These are phyloP conservation scores for Seladonia tumulorum DNA, from an alignment of 2,888 invertebrate genomes.

Conservation along the genomic window DNA sequence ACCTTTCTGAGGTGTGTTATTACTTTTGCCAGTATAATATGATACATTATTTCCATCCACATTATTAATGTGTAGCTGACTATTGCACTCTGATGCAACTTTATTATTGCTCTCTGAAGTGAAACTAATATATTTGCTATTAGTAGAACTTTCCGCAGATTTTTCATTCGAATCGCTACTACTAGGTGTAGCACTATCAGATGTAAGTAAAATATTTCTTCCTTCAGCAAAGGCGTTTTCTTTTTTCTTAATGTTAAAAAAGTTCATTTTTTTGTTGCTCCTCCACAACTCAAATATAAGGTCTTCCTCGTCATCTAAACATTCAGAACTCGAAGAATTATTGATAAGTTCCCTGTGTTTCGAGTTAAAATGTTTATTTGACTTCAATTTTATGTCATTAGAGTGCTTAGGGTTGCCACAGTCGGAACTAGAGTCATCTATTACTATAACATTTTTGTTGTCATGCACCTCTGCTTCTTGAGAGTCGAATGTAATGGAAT, in stretches of 20 bases:
- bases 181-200: conserved; percentile 66
- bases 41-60: background rate
- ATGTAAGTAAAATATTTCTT: conserved; percentile 58
- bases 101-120: conserved; percentile 17
- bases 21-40: background rate
- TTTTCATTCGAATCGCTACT: conserved; percentile 30
- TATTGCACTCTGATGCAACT: background rate
- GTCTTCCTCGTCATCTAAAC: conserved; percentile 20
- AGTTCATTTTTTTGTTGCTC: background rate
- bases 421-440: conserved; percentile 79
- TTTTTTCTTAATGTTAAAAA: conserved; percentile 11
- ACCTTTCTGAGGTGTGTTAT: background rate
- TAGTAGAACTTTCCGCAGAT: conserved; percentile 38
- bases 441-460: conserved; percentile 70
- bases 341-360: conserved; percentile 36
- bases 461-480: conserved; percentile 21
- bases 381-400: conserved; percentile 3
- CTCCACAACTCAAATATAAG: conserved; percentile 19
- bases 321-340: conserved; percentile 66
- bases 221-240: conserved; percentile 8
- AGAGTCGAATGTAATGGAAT: conserved; percentile 65
- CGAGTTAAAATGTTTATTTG: conserved; percentile 18
- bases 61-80: too few relatives aligned
- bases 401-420: conserved; percentile 65
- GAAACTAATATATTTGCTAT: conserved; percentile 49